Evolutionary conservation across 2,888 invertebrate genomes (phyloP).

Genomic region (Tethea ocularis): DNA sequence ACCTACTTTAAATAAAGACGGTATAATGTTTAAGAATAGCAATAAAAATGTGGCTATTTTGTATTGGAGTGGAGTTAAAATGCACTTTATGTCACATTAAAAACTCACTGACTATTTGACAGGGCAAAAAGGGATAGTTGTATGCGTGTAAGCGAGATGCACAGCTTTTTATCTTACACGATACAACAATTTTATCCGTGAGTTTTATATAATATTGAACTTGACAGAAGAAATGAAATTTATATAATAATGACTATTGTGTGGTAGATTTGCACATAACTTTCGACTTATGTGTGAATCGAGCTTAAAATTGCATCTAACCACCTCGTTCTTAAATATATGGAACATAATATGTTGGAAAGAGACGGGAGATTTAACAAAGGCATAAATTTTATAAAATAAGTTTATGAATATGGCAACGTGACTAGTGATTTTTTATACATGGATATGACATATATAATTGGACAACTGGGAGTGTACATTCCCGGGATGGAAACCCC

Average conservation of each 20-base stretch:
- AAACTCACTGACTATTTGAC: not conserved
- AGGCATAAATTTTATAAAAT: no score
- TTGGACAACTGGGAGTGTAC: not conserved
- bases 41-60: not conserved
- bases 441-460: not conserved
- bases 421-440: not conserved
- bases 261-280: no score
- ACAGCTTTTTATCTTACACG: not conserved
- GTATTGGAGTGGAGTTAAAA: not conserved
- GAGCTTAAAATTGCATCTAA: no score
- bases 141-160: not conserved
- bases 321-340: no score
- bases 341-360: no score
- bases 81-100: not conserved
- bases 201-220: no score
- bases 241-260: no score
- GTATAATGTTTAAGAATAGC: no score
- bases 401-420: not conserved
- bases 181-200: not conserved
- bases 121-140: not conserved
- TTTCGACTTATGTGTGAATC: no score
- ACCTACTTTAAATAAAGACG: no score
- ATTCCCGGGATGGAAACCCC: not conserved
- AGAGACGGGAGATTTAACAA: no score
- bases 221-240: no score